Percentiles rank a stretch among this genome's conserved stretches.
Evolutionary conservation across 1,140 invertebrate species (phyloP).

Genomic region (Sweltsa coloradensis): DNA sequence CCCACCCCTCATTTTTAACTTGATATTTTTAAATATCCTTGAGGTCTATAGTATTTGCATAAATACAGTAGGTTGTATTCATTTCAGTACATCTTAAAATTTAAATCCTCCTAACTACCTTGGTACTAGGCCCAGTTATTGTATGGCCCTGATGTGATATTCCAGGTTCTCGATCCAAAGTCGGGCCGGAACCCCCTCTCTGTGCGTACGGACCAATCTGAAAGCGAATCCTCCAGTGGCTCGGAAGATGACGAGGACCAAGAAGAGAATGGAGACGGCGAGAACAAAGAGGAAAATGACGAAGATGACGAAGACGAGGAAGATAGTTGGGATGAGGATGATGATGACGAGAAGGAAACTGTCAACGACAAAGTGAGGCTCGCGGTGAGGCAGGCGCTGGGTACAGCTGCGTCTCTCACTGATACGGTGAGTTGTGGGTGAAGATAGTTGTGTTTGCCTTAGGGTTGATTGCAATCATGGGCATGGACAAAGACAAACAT

Average conservation of each 20-base stretch:
- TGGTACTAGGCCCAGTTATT: neutral
- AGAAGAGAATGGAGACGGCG: conserved; percentile 20
- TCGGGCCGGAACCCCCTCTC: conserved; percentile 43
- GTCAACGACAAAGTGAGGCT: conserved; percentile 48
- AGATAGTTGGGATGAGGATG: conserved; percentile 23
- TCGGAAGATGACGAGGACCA: conserved; percentile 22
- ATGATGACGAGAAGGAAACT: conserved; percentile 40
- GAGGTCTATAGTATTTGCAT: no score
- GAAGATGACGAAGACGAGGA: conserved; percentile 27
- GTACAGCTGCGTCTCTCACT: conserved; percentile 36
- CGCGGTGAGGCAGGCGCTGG: conserved; percentile 46
- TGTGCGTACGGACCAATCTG: conserved; percentile 22
- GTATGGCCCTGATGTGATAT: neutral
- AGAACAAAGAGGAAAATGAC: conserved; percentile 26
- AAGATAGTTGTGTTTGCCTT: no score
- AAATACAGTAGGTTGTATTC: no score
- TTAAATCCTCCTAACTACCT: neutral
- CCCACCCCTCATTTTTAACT: no score
- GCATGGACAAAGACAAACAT: no score
- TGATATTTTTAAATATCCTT: no score
- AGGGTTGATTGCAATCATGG: no score
- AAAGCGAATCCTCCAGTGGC: conserved; percentile 20
- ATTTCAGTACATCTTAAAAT: neutral
- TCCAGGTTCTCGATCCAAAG: conserved; percentile 45
- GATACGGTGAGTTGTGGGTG: conserved; percentile 29